phyloP scores from a whole-genome alignment of 2,113 vertebrate species.

The Passer domesticus region DNA sequence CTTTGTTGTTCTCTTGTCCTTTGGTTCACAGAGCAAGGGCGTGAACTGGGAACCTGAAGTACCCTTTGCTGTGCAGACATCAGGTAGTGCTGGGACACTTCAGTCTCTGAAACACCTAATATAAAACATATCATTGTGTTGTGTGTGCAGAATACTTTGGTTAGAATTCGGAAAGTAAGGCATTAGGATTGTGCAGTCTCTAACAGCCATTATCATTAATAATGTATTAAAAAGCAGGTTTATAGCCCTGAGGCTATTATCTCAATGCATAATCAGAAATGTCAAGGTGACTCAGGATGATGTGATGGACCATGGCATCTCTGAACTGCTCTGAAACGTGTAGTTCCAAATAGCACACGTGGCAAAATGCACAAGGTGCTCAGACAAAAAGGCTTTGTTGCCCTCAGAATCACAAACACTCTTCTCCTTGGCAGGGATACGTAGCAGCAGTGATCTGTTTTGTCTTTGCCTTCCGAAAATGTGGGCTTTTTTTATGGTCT shows the following conservation, averaged over 20 bases:
- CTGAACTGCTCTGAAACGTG: neutral
- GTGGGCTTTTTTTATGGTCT: neutral
- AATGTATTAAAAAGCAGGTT: constrained; percentile 40
- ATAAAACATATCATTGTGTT: neutral
- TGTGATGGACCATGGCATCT: neutral
- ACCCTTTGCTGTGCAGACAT: neutral
- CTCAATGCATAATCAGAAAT: constrained; percentile 43
- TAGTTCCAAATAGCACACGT: fast-evolving
- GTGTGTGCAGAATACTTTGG: neutral
- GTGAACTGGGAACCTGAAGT: neutral
- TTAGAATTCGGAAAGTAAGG: constrained; percentile 1
- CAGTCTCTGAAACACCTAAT: neutral
- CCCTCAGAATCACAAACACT: neutral
- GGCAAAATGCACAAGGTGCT: neutral
- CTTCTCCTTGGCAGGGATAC: neutral
- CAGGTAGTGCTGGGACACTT: neutral
- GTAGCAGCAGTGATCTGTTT: neutral
- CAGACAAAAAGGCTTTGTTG: neutral
- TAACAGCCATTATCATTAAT: constrained; percentile 35
- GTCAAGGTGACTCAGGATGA: constrained; percentile 50
- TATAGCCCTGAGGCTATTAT: constrained; percentile 40
- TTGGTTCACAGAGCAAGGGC: neutral
- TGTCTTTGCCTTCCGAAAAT: neutral
- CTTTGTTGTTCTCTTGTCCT: neutral
- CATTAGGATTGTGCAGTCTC: neutral